Conservation (phyloP, 1,140 invertebrate species). For the Parapsyche elsis region DNA sequence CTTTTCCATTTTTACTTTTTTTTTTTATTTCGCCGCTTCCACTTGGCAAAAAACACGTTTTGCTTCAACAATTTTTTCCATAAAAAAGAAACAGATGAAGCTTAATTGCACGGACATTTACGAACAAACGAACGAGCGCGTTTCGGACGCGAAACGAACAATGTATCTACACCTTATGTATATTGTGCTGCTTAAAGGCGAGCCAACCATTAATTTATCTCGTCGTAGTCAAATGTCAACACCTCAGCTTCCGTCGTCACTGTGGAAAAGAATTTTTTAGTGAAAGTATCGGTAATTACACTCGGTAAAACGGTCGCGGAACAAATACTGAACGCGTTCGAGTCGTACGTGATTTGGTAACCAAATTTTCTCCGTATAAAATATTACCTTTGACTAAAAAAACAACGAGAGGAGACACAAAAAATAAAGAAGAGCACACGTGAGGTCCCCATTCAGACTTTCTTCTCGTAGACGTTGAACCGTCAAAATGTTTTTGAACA, state of each 20-base stretch:
- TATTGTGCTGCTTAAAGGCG: not conserved
- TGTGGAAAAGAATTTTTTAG: not conserved
- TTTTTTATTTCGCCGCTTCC: not conserved
- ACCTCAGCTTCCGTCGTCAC: not conserved
- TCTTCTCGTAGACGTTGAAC: conserved; percentile 17
- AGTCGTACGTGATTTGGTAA: conserved; percentile 29
- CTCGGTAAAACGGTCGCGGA: conserved; percentile 11
- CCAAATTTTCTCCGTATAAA: conserved; percentile 20
- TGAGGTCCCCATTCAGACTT: conserved; percentile 9
- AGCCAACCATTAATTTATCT: not conserved
- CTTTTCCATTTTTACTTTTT: not conserved
- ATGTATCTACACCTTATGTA: no score
- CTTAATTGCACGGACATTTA: conserved; percentile 11
- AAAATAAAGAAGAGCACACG: conserved; percentile 27
- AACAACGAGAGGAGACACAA: not conserved
- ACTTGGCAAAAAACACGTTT: conserved; percentile 22
- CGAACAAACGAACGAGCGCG: not conserved
- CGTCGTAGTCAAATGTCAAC: not conserved
- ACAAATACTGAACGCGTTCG: conserved; percentile 21
- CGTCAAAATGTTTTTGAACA: conserved; percentile 9
- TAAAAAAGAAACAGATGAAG: conserved; percentile 15
- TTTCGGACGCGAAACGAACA: not conserved
- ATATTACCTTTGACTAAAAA: not conserved
- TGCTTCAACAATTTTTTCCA: conserved; percentile 2
- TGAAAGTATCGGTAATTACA: conserved; percentile 13